phyloP scores from a whole-genome alignment of 2,888 invertebrate species.

The Lepas anatifera region DNA sequence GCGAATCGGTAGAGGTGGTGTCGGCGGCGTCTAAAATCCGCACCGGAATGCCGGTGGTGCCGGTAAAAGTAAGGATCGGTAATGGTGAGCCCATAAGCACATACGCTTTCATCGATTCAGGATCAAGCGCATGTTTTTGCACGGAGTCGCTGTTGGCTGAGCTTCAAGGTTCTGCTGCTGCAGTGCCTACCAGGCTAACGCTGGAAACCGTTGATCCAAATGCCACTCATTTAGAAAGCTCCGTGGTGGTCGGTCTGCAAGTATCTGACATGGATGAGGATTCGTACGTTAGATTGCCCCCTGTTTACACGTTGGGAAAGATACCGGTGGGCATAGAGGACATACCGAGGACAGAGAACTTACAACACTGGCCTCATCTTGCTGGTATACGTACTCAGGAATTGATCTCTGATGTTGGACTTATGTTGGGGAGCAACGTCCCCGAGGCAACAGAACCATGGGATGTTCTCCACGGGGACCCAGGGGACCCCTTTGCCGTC shows the following conservation, averaged over 20 bases:
- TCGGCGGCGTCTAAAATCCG: background rate
- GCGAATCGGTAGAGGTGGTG: background rate
- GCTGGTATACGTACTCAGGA: background rate
- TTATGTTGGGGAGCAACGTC: background rate
- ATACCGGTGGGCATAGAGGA: background rate
- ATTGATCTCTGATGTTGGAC: background rate
- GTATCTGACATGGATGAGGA: background rate
- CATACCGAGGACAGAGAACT: background rate
- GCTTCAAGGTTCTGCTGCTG: background rate
- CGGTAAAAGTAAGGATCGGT: background rate
- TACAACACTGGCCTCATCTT: background rate
- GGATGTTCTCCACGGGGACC: background rate
- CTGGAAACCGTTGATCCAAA: background rate
- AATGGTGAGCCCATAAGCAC: background rate
- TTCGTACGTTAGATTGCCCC: background rate
- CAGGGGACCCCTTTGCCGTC: too few species aligned
- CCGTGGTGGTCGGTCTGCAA: background rate
- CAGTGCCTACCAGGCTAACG: background rate
- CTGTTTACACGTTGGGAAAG: background rate
- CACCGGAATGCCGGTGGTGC: background rate
- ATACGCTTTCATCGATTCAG: background rate
- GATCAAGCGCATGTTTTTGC: background rate
- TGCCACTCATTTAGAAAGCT: background rate
- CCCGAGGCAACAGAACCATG: background rate
- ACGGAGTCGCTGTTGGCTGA: background rate